Evolutionary conservation across 2,888 invertebrate species (phyloP).

Genomic region (Dicyrtoma fusca): DNA sequence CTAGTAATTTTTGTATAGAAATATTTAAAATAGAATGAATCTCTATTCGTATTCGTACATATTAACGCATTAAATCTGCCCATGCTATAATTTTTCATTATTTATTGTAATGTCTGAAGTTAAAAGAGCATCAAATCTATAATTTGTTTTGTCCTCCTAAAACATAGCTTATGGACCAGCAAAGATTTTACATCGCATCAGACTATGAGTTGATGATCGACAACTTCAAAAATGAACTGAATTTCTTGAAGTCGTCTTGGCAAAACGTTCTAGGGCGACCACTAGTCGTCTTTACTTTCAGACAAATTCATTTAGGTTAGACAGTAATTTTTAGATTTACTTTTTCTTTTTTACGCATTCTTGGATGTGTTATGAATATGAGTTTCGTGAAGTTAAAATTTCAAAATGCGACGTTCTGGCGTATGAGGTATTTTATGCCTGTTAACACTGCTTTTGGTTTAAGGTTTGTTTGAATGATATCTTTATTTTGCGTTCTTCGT

Average conservation of each 20-base stretch:
- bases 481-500: too few species aligned
- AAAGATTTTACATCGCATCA: conserved; percentile 97
- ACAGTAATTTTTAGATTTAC: conserved; percentile 36
- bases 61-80: too few species aligned
- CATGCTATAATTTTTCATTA: conserved; percentile 12
- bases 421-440: too few species aligned
- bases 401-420: too few species aligned
- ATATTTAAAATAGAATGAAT: too few species aligned
- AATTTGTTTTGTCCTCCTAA: conserved; percentile 36
- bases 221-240: conserved; percentile 94
- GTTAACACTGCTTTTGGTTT: too few species aligned
- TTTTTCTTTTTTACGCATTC: too few species aligned
- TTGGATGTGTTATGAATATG: too few species aligned
- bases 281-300: conserved; percentile 86
- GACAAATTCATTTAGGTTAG: conserved; percentile 81
- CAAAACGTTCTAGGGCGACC: conserved; percentile 96
- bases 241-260: conserved; percentile 98
- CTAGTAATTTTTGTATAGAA: too few species aligned
- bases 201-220: conserved; percentile 98
- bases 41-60: conserved; percentile 31
- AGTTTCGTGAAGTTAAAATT: too few species aligned
- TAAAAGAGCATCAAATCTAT: not conserved
- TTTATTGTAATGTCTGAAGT: conserved; percentile 35
- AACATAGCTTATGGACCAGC: conserved; percentile 91
- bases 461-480: too few species aligned